Evolutionary conservation across 2,888 invertebrate genomes (phyloP), one percentile per base, ranked within the genome.

Genomic region (Torymus tubicola): DNA sequence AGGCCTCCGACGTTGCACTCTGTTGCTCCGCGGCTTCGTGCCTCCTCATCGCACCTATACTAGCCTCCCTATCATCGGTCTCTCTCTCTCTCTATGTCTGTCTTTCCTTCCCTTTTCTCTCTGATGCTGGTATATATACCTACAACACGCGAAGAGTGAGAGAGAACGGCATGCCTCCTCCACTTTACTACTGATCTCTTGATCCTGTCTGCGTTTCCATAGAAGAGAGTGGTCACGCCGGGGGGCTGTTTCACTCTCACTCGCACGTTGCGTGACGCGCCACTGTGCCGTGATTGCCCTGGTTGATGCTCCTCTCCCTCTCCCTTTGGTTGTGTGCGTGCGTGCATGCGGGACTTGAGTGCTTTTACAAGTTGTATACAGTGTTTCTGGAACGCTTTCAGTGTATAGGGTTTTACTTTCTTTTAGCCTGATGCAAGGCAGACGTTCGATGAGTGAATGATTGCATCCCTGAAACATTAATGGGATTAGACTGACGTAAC

Each of bases 1-100:
- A 88, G 86, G 87, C 88, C 87, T 87, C 86, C 85, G 87, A 87
- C 87, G 87, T 88, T 88, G 89, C 89, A 89, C 89, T 90, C 90
- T 89, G 89, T 90, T 89, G 87, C 90, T 89, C 89, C 86, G 79
- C 42, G 84, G 84, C 84, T 83, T 80, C 84, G 83, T 76, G 82
- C 78, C 84, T 86, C 86, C 84, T 88, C 85, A 84, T 86, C 84
- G 85, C 82, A 84, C 82, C 70, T 83, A 70, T 83, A 70, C 80
- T 61, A 69, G 58, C 78, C 65, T 78, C 64, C 68, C 80, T 77
- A 79, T 42, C 53, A 58, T 31, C 74, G 78, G 78, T 69, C 80
- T 64, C 52, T 16, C 12, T 24, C 13, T 50, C 21, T 52, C 2
- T 71, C 70, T 60, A 50, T 18, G 50, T 50, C 18, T 61, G 58